Base-by-base conservation (phyloP, 2,888 invertebrate species). In the Lasioglossum oenotherae region DNA sequence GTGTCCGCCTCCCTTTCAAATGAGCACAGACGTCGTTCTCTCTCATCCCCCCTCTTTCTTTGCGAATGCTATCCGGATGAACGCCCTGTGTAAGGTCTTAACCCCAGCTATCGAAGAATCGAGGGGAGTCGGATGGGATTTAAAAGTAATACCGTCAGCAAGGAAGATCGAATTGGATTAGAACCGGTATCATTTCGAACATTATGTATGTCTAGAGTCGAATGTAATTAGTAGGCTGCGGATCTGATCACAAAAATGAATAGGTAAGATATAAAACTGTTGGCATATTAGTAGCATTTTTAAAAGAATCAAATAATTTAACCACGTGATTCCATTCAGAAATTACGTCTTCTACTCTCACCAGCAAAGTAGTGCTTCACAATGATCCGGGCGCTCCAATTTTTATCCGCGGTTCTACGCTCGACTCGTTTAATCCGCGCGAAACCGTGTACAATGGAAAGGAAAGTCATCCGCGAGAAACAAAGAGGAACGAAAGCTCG, bases 341-440 rank as follows among this genome's bases (percentile, higher is more conserved):
- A 64, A 64, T 64, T 2, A 64, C 69, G 69, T 38, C 38, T 10
- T 69, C 69, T 19, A 23, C 38, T 64, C 16, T 27, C 16, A 10
- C 12, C 31, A 3, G 31, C 3, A 8, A 2, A 16, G 31, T 8
- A 31, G 31, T 35, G 35, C 19, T 6, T 27, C 5, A 19, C 8
- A 64, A 64, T 69, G 19, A 35, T 38, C 38, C 19, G 23, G 35
- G 10, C 1, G 69, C 12, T 69, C 35, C 69, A 69, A 69, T 69
- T 69, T 69, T 38, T 69, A 69, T 69, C 38, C 69, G 23, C 38
- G 38, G 23, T 19, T 38, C 23, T 35, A 38, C 69, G 69, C 35
- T 69, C 69, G 23, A 69, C 35, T 16, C 53, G 53, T 53, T 53
- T 75, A 75, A 60, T 75, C 57, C 74, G 57, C 53, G 27, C 74